Base-by-base conservation (phyloP, 2,797 vertebrate species). In the Betta splendens region DNA sequence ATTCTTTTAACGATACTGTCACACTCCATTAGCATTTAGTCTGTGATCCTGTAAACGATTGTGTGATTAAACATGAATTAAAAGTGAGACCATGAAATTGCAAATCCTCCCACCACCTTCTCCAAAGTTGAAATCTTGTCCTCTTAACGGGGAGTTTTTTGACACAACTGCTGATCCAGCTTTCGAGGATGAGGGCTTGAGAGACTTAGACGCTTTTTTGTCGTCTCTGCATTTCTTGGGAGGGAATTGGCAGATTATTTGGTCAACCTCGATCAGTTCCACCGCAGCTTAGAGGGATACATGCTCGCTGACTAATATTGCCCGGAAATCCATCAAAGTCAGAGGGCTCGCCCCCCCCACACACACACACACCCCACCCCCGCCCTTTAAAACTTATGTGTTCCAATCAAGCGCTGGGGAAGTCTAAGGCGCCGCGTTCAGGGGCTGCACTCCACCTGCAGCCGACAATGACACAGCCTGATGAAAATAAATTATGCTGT, bases 211-310 rank as follows among this genome's bases (percentile, higher is more conserved):
- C 71, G 10, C 8, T 83, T 87, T 87, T 92, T 81, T 89, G 88
- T 89, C 85, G 57, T 56, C 86, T 82, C 81, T 82, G 90, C 90
- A 87, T 89, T 92, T 88, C 88, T 77, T 70, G 73, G 73, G 77
- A 87, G 89, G 89, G 87, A 91, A 91, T 89, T 91, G 91, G 89
- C 89, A 91, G 91, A 92, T 92, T 91, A 92, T 92, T 91, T 92
- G 91, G 89, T 91, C 90, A 91, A 85, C 89, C 88, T 85, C 85
- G 86, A 92, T 92, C 90, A 80, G 91, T 92, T 92, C 90, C 91
- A 89, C 88, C 79, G 28, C 86, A 87, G 91, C 87, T 92, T 91
- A 89, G 79, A 81, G 80, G 75, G 80, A 87, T 85, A 84, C 80
- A 79, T 70, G 83, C 81, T 86, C 77, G 75, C 79, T 84, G 86